A percentile compares a stretch with the other conserved stretches of the same genome.
Conservation (phyloP, 2,113 vertebrate genomes). For the Oophaga pumilio region DNA sequence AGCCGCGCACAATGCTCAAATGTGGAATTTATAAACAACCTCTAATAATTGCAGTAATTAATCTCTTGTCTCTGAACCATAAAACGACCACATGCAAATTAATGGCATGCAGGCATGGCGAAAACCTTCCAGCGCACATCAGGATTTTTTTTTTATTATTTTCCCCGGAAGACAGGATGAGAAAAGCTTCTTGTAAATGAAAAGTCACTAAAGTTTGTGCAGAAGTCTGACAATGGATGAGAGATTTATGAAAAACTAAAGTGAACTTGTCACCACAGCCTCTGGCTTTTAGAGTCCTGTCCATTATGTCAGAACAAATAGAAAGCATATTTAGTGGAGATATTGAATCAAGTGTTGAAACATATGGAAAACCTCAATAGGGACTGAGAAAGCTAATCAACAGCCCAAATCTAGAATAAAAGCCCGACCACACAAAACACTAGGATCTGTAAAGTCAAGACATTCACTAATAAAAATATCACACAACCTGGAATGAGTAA, state of each 20-base stretch:
- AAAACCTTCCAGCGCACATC: neutral
- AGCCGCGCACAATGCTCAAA: neutral
- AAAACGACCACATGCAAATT: neutral
- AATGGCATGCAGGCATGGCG: neutral
- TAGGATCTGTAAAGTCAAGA: neutral
- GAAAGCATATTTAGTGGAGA: neutral
- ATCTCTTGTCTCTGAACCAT: neutral
- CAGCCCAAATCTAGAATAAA: neutral
- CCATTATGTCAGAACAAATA: conserved; percentile 17
- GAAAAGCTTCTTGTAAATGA: neutral
- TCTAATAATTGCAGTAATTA: neutral
- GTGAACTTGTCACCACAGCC: neutral
- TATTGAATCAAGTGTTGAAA: neutral
- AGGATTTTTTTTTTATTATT: neutral
- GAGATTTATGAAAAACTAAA: conserved; percentile 16
- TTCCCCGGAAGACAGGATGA: neutral
- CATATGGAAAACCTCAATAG: neutral
- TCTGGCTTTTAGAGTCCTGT: neutral
- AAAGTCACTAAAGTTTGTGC: neutral
- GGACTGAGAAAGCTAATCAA: neutral
- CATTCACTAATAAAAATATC: neutral
- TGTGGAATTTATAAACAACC: conserved; percentile 6
- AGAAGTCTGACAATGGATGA: conserved; percentile 5
- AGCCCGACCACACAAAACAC: neutral
- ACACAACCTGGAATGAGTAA: neutral